phyloP scores from a whole-genome alignment of 2,888 invertebrate species.

The Agrotis ipsilon region DNA sequence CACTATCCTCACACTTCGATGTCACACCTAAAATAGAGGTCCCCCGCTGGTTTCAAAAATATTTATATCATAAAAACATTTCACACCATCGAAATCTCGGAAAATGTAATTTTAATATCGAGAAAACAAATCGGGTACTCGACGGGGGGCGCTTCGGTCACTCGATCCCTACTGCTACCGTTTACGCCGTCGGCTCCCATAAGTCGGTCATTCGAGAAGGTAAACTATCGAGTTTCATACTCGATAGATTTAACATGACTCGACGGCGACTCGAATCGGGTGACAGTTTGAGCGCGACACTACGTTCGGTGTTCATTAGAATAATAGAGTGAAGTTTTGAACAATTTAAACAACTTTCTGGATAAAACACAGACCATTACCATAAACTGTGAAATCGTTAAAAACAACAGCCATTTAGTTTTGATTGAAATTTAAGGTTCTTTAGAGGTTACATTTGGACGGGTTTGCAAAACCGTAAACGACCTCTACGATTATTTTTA shows the following conservation, averaged over 20 bases:
- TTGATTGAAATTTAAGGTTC: neutral
- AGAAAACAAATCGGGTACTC: conserved; percentile 69
- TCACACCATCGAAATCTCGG: conserved; percentile 63
- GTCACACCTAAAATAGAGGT: conserved; percentile 61
- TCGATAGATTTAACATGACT: conserved; percentile 81
- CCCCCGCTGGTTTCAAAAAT: conserved; percentile 61
- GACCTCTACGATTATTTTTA: no score
- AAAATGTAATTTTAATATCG: conserved; percentile 69
- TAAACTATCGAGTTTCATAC: conserved; percentile 81
- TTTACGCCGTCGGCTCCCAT: conserved; percentile 79
- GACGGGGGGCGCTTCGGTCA: conserved; percentile 84
- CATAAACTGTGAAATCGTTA: neutral
- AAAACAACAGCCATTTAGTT: neutral
- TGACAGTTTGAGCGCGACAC: conserved; percentile 65
- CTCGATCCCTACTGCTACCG: conserved; percentile 84
- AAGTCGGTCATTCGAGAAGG: conserved; percentile 72
- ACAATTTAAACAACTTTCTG: conserved; percentile 10
- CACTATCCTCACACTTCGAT: conserved; percentile 46
- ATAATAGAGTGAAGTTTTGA: conserved; percentile 15
- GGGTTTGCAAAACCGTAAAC: no score
- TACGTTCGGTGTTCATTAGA: conserved; percentile 34
- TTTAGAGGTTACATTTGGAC: neutral
- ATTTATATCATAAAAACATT: conserved; percentile 62
- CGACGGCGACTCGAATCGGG: conserved; percentile 69
- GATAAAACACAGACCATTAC: neutral